phyloP scores from a whole-genome alignment of 1,140 invertebrate genomes.

The Pseudoatta argentina region DNA sequence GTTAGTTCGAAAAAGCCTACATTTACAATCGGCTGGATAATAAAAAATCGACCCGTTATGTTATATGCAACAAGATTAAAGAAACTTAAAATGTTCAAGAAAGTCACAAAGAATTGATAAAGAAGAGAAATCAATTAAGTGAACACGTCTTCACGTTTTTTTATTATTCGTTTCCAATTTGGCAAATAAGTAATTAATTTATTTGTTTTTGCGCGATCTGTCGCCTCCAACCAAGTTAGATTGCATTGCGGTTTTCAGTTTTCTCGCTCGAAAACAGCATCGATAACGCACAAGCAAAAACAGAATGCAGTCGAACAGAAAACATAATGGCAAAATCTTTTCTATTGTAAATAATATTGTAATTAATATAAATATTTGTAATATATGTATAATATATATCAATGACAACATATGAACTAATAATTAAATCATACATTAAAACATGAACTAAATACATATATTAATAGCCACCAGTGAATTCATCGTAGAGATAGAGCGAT shows the following conservation, averaged over 20 bases:
- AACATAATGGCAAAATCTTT: not conserved
- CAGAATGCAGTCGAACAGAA: not conserved
- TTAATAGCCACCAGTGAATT: not conserved
- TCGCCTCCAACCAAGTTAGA: constrained; percentile 69
- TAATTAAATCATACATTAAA: no score
- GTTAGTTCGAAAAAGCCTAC: not conserved
- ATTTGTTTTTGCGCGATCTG: constrained; percentile 42
- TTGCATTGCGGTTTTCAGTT: constrained; percentile 72
- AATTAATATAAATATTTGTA: not conserved
- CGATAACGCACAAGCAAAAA: constrained; percentile 57
- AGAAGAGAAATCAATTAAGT: not conserved
- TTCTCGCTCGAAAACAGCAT: constrained; percentile 54
- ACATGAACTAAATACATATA: not conserved
- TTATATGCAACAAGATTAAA: not conserved
- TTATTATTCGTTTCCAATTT: constrained; percentile 32
- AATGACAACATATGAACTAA: no score
- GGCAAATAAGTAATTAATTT: constrained; percentile 71
- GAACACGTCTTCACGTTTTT: not conserved
- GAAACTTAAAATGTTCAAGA: not conserved
- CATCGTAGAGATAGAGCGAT: no score
- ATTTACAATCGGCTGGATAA: not conserved
- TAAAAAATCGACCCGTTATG: not conserved
- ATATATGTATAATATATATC: not conserved
- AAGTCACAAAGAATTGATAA: not conserved
- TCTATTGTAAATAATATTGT: not conserved